Evolutionary conservation across 2,113 vertebrate species (phyloP).

Genomic region (Pungitius pungitius): DNA sequence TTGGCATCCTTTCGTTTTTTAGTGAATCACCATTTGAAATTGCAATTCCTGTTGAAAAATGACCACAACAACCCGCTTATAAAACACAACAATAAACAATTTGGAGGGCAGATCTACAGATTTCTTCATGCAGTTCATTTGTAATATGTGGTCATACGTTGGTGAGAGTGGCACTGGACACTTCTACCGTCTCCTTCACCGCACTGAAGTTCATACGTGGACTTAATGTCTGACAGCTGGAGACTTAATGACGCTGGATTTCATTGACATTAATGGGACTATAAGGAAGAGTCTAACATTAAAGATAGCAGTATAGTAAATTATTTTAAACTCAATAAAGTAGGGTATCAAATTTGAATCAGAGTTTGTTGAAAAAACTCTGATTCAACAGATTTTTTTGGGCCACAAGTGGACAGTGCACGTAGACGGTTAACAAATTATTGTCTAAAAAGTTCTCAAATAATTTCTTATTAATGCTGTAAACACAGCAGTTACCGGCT

Average conservation of each 20-base stretch:
- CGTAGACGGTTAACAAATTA: not conserved
- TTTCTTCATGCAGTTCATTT: not conserved
- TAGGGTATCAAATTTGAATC: not conserved
- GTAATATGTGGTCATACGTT: not conserved
- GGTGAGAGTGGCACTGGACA: not conserved
- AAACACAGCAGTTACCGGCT: not conserved
- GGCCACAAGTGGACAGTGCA: not conserved
- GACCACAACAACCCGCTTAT: not conserved
- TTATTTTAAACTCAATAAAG: slow-evolving; percentile 13
- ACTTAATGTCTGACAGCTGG: slow-evolving; percentile 10
- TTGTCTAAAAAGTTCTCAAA: too few relatives aligned
- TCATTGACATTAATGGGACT: not conserved
- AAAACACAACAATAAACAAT: slow-evolving; percentile 3
- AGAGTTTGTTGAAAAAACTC: too few relatives aligned
- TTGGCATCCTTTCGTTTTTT: slow-evolving; percentile 8
- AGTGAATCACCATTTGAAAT: not conserved
- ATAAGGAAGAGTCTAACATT: not conserved
- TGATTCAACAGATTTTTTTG: not conserved
- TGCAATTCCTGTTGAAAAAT: not conserved
- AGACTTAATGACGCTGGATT: slow-evolving; percentile 5
- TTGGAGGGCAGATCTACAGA: not conserved
- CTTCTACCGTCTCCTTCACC: not conserved
- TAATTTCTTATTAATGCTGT: not conserved
- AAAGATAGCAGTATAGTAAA: not conserved
- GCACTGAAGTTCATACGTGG: not conserved